Evolutionary conservation across 2,797 vertebrate species (phyloP).

Genomic region (Passerculus sandwichensis): DNA sequence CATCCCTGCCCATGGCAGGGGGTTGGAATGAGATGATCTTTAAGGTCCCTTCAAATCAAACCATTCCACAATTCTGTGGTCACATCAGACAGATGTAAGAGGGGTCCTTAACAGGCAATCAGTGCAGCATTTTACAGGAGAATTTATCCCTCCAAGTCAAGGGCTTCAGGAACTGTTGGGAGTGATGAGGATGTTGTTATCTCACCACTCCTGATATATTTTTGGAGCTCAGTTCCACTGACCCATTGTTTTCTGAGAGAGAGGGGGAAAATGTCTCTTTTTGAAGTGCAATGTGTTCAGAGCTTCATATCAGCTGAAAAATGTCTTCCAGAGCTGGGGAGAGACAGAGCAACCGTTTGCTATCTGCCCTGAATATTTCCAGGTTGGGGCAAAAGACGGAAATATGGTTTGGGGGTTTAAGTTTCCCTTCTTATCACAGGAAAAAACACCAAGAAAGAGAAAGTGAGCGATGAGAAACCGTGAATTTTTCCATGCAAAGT

Average conservation of each 20-base stretch:
- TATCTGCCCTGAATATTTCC: background rate
- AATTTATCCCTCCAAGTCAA: background rate
- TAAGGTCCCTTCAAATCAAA: background rate
- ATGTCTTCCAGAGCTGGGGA: background rate
- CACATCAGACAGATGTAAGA: background rate
- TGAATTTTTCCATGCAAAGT: slow-evolving; percentile 5
- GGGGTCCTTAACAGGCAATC: background rate
- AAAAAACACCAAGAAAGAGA: background rate
- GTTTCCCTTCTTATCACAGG: background rate
- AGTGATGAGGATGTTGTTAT: slow-evolving; percentile 49
- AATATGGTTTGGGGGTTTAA: background rate
- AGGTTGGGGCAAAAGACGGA: background rate
- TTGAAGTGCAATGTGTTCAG: background rate
- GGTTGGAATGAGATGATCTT: background rate
- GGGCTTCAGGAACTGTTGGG: background rate
- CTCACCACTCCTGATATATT: slow-evolving; percentile 18
- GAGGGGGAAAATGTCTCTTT: background rate
- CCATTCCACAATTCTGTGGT: background rate
- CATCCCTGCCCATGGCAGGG: background rate
- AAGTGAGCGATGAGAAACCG: background rate
- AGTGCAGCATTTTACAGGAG: background rate
- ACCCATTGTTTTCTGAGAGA: slow-evolving; percentile 29
- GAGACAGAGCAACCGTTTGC: background rate
- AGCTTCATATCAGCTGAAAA: background rate
- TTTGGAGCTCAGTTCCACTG: slow-evolving; percentile 10